phyloP scores from a whole-genome alignment of 2,113 vertebrate genomes.

The Pituophis catenifer region DNA sequence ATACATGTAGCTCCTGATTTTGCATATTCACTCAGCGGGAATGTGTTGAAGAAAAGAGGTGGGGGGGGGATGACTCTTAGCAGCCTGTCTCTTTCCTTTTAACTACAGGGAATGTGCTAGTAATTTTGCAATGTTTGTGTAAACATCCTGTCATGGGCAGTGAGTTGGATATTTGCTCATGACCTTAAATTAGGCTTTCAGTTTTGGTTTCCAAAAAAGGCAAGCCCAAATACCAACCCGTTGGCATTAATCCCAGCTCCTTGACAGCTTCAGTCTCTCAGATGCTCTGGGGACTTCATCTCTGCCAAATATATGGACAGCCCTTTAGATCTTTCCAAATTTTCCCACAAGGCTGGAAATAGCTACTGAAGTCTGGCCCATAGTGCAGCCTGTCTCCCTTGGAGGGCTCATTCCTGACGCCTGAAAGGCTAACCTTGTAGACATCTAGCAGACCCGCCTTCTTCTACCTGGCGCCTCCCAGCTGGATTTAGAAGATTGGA shows the following conservation, averaged over 20 bases:
- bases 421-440: not conserved
- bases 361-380: conserved; percentile 32
- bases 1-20: not conserved
- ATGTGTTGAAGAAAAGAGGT: not conserved
- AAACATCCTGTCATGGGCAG: not conserved
- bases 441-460: not conserved
- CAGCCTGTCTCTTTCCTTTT: not conserved
- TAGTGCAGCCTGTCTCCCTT: not conserved
- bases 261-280: not conserved
- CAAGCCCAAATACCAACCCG: not conserved
- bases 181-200: accelerated
- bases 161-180: not conserved
- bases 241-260: not conserved
- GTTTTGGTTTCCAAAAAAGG: not conserved
- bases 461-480: not conserved
- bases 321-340: conserved; percentile 5
- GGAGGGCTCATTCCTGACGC: not conserved
- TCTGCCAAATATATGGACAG: not conserved
- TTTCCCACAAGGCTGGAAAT: conserved; percentile 32
- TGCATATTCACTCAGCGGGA: not conserved
- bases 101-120: not conserved
- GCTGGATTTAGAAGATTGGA: not conserved
- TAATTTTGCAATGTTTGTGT: not conserved
- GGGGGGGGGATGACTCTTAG: not conserved
- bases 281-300: not conserved